Evolutionary conservation across 2,797 vertebrate genomes (phyloP).

Genomic region (Mareca strepera): DNA sequence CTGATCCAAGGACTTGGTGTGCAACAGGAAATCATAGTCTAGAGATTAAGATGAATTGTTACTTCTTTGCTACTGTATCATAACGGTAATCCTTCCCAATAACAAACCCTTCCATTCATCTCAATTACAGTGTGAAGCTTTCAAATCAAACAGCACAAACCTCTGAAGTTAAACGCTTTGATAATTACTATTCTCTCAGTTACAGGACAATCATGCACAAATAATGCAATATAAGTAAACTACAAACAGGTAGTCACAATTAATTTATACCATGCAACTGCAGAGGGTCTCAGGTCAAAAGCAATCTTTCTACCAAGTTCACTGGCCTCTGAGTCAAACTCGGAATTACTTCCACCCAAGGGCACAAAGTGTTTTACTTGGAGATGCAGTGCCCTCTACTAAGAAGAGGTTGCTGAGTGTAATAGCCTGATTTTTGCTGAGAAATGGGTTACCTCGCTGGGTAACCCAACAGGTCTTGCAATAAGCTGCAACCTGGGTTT

Average conservation of each 20-base stretch:
- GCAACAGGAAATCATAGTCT: fast-evolving
- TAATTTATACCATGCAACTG: fast-evolving
- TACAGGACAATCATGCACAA: not conserved
- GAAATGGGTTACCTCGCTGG: no score
- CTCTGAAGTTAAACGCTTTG: not conserved
- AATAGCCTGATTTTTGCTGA: fast-evolving
- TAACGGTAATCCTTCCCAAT: not conserved
- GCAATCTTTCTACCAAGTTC: not conserved
- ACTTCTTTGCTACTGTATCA: fast-evolving
- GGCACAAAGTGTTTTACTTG: no score
- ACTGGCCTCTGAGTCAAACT: fast-evolving
- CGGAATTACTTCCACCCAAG: not conserved
- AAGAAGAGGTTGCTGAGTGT: fast-evolving
- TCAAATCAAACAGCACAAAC: not conserved
- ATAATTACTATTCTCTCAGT: not conserved
- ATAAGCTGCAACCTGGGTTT: not conserved
- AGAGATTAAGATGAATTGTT: not conserved
- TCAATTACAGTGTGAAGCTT: not conserved
- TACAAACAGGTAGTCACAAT: not conserved
- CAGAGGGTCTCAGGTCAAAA: not conserved
- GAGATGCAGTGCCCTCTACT: fast-evolving
- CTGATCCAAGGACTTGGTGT: fast-evolving
- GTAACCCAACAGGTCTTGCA: no score
- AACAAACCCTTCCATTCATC: not conserved
- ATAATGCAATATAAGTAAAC: not conserved